A percentile compares a stretch with the other conserved stretches of the same genome.
phyloP scores from a whole-genome alignment of 1,140 invertebrate species.

The Cephus cinctus region DNA sequence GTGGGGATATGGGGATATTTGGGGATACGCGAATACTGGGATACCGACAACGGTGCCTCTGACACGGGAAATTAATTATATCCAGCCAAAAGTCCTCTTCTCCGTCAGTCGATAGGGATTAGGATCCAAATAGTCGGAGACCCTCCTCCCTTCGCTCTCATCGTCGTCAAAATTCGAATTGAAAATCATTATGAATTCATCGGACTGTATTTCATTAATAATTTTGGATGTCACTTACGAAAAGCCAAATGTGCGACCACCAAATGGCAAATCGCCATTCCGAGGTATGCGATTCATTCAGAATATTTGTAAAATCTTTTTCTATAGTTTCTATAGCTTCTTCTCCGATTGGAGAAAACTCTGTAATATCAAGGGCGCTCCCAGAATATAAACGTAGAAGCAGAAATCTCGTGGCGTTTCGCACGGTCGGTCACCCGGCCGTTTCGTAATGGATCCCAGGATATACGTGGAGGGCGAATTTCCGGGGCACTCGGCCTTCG shows the following conservation, averaged over 20 bases:
- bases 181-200: neutral
- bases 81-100: conserved; percentile 52
- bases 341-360: neutral
- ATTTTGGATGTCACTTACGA: no score
- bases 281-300: neutral
- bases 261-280: no score
- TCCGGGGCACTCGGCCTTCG: conserved; percentile 39
- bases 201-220: neutral
- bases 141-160: no score
- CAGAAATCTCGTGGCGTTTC: conserved; percentile 48
- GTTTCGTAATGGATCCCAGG: conserved; percentile 54
- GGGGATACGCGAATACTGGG: conserved; percentile 8
- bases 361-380: no score
- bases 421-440: conserved; percentile 45
- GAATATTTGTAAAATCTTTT: neutral
- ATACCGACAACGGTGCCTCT: no score
- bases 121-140: no score
- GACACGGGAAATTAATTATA: conserved; percentile 58
- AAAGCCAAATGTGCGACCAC: no score
- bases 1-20: conserved; percentile 14
- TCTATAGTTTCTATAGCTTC: neutral
- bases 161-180: neutral
- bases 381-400: conserved; percentile 13
- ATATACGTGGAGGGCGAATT: conserved; percentile 48
- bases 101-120: no score